Base-by-base conservation (phyloP, 2,113 vertebrate species). In the Climacteris rufus region DNA sequence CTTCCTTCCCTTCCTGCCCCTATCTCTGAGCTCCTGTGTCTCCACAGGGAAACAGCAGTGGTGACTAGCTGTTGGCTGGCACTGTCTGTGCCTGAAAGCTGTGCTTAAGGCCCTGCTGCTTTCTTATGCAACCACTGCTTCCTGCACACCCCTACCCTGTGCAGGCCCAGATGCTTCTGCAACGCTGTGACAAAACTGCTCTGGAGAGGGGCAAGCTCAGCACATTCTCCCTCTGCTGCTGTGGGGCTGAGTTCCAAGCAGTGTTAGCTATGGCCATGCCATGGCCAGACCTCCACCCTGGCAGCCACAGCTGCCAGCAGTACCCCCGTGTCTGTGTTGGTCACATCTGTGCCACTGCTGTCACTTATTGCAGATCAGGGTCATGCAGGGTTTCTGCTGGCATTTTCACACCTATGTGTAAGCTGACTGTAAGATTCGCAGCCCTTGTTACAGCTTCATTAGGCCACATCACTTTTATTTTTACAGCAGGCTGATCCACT, bases 391-490 rank as follows among this genome's bases (percentile, higher is more conserved):
- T 33, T 93, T 83, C 64, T 74, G 68, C 54, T 78, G 87, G 42
- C 50, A 47, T 74, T 39, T 66, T 95, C 31, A 47, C 0, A 3
- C 65, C 80, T 35, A 33, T 39, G 63, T 30, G 16, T 90, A 50
- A 94, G 71, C 92, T 1, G 12, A 31, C 49, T 64, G 49, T 63
- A 47, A 66, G 40, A 71, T 79, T 82, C 49, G 37, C 1, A 0
- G 57, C 64, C 54, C 89, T 81, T 63, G 30, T 86, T 52, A 95
- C 86, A 94, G 19, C 89, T 95, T 95, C 86, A 93, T 96, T 93
- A 96, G 79, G 71, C n/a, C 33, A 33, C 63, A 89, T 70, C 18
- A 16, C 89, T 80, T 85, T 85, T 89, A 87, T 93, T 96, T 97
- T 97, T 93, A 57, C 77, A 80, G 86, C 50, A 27, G 76, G 71